phyloP scores from a whole-genome alignment of 2,797 vertebrate species.

The Lates japonicus region DNA sequence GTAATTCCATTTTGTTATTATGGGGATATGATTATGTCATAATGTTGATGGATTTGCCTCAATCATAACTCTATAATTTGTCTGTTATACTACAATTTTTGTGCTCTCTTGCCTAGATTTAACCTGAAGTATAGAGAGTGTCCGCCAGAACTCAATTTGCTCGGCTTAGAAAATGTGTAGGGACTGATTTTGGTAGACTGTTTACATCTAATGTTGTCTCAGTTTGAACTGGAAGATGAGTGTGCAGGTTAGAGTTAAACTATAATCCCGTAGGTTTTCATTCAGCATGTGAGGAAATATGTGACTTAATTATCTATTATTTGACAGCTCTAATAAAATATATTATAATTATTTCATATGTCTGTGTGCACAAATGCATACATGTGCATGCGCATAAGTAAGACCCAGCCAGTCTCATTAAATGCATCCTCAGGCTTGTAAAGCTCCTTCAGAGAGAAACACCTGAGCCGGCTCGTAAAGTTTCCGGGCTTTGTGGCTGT shows the following conservation, averaged over 20 bases:
- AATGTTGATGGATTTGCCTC: slow-evolving; percentile 5
- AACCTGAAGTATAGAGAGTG: neutral
- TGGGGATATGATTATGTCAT: neutral
- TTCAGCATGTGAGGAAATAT: neutral
- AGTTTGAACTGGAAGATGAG: too few relatives aligned
- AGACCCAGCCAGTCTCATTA: slow-evolving; percentile 53
- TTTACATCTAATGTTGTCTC: neutral
- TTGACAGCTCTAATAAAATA: slow-evolving; percentile 1
- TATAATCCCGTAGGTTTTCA: neutral
- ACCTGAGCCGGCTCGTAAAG: slow-evolving; percentile 72
- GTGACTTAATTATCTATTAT: neutral
- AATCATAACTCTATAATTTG: neutral
- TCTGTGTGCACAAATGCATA: slow-evolving; percentile 3
- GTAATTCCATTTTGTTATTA: neutral
- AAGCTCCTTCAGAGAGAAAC: slow-evolving; percentile 61
- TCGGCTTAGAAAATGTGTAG: neutral
- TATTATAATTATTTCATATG: neutral
- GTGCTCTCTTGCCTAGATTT: neutral
- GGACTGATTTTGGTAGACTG: neutral
- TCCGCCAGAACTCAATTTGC: neutral
- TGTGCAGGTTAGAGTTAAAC: too few relatives aligned
- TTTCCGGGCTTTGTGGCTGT: slow-evolving; percentile 6
- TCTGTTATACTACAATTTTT: neutral
- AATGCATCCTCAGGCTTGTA: slow-evolving; percentile 66
- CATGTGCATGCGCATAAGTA: neutral